Conservation (phyloP, 2,888 invertebrate genomes). For the Lamellibrachia satsuma region DNA sequence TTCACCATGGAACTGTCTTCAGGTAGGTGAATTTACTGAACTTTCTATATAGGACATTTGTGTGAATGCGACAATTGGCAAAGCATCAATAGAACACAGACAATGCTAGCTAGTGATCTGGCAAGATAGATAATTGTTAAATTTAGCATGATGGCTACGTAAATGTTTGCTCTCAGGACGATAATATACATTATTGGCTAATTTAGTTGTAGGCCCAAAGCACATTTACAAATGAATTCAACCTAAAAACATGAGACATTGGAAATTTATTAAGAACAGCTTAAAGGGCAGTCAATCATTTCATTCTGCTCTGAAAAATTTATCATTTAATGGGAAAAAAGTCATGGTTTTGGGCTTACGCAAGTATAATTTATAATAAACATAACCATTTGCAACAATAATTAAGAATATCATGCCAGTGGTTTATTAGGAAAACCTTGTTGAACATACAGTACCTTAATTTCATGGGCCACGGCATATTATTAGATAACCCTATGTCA, state of each 20-base stretch:
- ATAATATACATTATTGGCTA: neutral
- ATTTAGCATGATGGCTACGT: neutral
- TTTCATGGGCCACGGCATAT: no score
- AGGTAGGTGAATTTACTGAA: neutral
- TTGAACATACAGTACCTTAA: no score
- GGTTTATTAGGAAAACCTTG: no score
- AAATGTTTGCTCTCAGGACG: neutral
- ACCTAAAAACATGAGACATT: neutral
- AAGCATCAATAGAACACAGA: neutral
- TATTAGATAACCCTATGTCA: no score
- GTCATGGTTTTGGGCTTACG: no score
- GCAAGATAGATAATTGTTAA: neutral
- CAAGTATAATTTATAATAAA: no score
- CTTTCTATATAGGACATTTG: neutral
- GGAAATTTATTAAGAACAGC: neutral
- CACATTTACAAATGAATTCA: neutral
- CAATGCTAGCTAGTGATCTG: neutral
- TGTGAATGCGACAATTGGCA: neutral
- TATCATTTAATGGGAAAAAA: neutral
- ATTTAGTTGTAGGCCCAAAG: neutral
- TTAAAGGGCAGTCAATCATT: neutral
- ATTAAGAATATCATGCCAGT: no score
- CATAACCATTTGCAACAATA: no score
- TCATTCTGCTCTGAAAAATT: neutral
- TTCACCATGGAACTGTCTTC: neutral